Conservation (phyloP, 2,797 vertebrate species). For the Malurus leucopterus region DNA sequence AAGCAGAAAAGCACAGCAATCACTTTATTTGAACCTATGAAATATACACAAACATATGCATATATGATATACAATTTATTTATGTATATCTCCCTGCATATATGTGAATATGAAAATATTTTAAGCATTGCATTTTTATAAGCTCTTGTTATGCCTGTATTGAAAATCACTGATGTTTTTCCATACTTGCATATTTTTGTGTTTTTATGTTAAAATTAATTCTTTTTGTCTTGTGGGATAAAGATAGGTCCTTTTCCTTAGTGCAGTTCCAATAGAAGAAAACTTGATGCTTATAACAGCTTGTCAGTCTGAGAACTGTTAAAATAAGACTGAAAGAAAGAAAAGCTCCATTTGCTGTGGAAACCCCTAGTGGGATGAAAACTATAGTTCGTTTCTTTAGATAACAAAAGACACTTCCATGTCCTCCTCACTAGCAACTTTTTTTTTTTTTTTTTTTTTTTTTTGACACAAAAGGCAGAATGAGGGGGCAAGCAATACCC, state of each 20-base stretch:
- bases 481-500: conserved; percentile 17
- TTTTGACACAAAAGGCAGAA: conserved; percentile 24
- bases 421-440: conserved; percentile 45
- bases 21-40: not conserved
- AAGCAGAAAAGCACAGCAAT: conserved; percentile 14
- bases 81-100: not conserved
- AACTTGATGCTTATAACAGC: conserved; percentile 44
- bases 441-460: not conserved
- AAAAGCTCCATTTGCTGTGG: conserved; percentile 63
- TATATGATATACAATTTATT: not conserved
- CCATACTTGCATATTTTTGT: not conserved
- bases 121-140: not conserved
- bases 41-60: not conserved
- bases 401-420: conserved; percentile 71
- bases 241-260: conserved; percentile 17
- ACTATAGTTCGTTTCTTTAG: conserved; percentile 66
- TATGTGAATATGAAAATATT: not conserved
- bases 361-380: conserved; percentile 70
- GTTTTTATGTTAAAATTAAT: not conserved
- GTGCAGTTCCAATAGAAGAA: not conserved
- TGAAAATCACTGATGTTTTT: not conserved
- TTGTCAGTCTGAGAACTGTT: conserved; percentile 55
- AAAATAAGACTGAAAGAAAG: conserved; percentile 62
- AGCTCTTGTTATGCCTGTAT: not conserved
- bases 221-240: conserved; percentile 30